Conservation (phyloP, 2,797 vertebrate species). For the Tragelaphus oryx region DNA sequence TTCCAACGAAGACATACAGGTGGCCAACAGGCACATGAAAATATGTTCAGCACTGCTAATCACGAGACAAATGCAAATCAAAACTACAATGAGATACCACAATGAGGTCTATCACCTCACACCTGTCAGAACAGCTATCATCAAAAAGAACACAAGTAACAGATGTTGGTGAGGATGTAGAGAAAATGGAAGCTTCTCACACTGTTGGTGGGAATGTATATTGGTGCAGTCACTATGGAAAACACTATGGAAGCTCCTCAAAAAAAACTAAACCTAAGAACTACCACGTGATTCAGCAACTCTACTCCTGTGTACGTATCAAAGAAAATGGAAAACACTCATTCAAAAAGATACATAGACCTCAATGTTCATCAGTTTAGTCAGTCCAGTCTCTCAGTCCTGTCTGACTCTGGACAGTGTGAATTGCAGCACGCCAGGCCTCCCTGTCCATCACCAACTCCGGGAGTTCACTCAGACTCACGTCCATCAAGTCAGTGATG, state of each 20-base stretch:
- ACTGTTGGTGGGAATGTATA: neutral
- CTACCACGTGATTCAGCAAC: neutral
- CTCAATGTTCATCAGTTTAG: neutral
- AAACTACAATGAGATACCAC: neutral
- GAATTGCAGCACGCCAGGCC: no score
- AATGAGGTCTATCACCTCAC: neutral
- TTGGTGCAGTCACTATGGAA: neutral
- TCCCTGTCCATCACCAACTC: no score
- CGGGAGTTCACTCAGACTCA: no score
- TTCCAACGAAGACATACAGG: accelerated
- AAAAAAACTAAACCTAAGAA: neutral
- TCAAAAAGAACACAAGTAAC: neutral
- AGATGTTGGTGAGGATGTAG: neutral
- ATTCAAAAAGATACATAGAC: neutral
- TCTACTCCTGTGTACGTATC: neutral
- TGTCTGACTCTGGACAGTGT: no score
- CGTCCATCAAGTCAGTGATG: no score
- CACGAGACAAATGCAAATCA: neutral
- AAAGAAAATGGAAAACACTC: neutral
- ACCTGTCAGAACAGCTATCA: neutral
- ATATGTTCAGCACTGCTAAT: neutral
- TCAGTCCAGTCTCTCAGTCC: no score
- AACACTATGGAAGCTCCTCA: neutral
- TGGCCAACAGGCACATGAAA: neutral
- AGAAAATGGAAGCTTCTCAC: neutral